phyloP scores from a whole-genome alignment of 2,113 vertebrate genomes.

The Aix galericulata region DNA sequence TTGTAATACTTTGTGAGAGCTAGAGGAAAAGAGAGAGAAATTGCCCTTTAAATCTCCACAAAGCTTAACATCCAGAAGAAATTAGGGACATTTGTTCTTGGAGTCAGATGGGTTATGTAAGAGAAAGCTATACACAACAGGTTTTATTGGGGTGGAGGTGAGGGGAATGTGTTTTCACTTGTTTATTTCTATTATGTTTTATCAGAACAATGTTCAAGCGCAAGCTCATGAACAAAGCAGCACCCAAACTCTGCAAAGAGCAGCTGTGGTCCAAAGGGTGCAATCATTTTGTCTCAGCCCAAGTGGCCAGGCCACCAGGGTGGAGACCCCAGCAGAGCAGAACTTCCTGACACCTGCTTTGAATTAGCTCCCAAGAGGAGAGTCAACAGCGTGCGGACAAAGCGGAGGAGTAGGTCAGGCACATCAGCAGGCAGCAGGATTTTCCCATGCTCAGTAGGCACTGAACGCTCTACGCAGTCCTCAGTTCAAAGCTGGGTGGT shows the following conservation, averaged over 20 bases:
- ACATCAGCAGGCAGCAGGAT: not conserved
- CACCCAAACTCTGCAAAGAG: not conserved
- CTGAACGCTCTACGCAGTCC: not conserved
- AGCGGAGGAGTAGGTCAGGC: not conserved
- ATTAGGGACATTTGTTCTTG: slow-evolving; percentile 60
- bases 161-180: slow-evolving; percentile 30
- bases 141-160: slow-evolving; percentile 26
- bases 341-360: not conserved
- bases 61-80: slow-evolving; percentile 53
- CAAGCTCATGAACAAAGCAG: not conserved
- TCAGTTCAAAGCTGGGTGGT: not conserved
- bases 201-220: not conserved
- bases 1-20: slow-evolving; percentile 40
- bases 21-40: slow-evolving; percentile 47
- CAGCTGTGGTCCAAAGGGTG: not conserved
- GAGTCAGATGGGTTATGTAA: slow-evolving; percentile 24
- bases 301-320: not conserved
- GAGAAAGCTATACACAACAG: slow-evolving; percentile 9
- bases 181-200: not conserved
- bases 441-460: not conserved
- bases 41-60: slow-evolving; percentile 60
- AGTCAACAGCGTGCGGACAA: not conserved
- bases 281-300: not conserved
- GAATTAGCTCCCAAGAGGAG: not conserved
- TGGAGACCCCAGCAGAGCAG: not conserved